Percentiles rank a stretch among this genome's conserved stretches.
Conservation (phyloP, 2,113 vertebrate species). For the Callocephalon fimbriatum region DNA sequence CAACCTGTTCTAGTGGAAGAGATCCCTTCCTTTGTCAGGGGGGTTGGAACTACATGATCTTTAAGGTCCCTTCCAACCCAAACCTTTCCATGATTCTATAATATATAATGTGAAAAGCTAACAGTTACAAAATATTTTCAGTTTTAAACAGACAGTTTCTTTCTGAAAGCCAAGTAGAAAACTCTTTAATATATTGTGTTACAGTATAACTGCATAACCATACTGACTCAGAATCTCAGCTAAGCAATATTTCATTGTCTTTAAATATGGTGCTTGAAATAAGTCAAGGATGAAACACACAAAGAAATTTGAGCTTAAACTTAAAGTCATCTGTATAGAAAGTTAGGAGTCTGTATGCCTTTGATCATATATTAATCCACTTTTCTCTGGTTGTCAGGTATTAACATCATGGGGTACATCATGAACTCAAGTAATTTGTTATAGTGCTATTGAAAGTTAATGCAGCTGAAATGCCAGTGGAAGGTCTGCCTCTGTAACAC, state of each 20-base stretch:
- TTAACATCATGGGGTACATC: neutral
- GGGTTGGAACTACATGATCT: no score
- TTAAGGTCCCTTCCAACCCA: no score
- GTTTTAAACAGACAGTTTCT: neutral
- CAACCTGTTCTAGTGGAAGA: no score
- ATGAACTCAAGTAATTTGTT: constrained; percentile 19
- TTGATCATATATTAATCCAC: constrained; percentile 33
- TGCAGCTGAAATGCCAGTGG: constrained; percentile 19
- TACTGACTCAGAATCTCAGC: neutral
- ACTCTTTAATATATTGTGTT: neutral
- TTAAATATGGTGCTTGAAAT: neutral
- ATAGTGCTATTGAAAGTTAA: constrained; percentile 12
- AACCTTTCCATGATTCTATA: neutral
- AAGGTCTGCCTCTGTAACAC: neutral
- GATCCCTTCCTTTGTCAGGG: no score
- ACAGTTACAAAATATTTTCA: neutral
- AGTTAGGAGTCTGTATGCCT: neutral
- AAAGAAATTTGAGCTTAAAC: neutral
- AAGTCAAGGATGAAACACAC: neutral
- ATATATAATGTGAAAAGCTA: neutral
- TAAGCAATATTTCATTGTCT: neutral
- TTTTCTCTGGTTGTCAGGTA: constrained; percentile 18
- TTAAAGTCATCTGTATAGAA: neutral
- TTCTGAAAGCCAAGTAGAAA: neutral
- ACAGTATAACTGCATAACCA: neutral